Evolutionary conservation across 2,888 invertebrate genomes (phyloP).

Genomic region (Villa cingulata): DNA sequence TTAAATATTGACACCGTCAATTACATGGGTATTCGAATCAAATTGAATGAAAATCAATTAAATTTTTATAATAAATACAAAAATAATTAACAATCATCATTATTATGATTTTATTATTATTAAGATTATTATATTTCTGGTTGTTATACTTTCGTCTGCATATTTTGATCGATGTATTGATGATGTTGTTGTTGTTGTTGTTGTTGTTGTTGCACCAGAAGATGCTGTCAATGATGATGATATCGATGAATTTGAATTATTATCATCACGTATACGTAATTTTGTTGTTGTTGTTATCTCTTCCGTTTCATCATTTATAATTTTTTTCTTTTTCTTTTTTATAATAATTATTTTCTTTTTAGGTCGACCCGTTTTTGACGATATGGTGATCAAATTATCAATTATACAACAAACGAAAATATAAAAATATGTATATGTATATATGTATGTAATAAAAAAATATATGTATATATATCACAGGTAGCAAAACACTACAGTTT

Average conservation of each 20-base stretch:
- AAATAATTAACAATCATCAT: too few relatives aligned
- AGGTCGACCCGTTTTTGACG: slow-evolving; percentile 21
- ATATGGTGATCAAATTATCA: background rate
- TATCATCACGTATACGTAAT: slow-evolving; percentile 6
- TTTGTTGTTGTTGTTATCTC: slow-evolving; percentile 3
- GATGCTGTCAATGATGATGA: slow-evolving; percentile 12
- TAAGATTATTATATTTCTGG: too few relatives aligned
- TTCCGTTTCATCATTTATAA: slow-evolving; percentile 9
- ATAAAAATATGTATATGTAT: too few relatives aligned
- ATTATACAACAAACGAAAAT: background rate
- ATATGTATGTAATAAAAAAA: too few relatives aligned
- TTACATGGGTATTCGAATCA: too few relatives aligned
- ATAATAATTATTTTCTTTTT: slow-evolving; percentile 23
- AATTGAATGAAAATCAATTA: too few relatives aligned
- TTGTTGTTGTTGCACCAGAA: slow-evolving; percentile 12
- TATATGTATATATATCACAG: too few relatives aligned
- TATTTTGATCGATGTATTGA: slow-evolving; percentile 22
- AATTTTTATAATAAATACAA: too few relatives aligned
- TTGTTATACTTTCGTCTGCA: slow-evolving; percentile 29
- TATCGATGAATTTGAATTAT: slow-evolving; percentile 11
- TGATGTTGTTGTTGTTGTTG: slow-evolving; percentile 13
- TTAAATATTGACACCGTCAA: too few relatives aligned
- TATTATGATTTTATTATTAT: too few relatives aligned
- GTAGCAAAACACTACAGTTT: too few relatives aligned
- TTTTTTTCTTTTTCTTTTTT: slow-evolving; percentile 21